Conservation (phyloP, 2,888 invertebrate genomes). For the Callosobruchus maculatus region DNA sequence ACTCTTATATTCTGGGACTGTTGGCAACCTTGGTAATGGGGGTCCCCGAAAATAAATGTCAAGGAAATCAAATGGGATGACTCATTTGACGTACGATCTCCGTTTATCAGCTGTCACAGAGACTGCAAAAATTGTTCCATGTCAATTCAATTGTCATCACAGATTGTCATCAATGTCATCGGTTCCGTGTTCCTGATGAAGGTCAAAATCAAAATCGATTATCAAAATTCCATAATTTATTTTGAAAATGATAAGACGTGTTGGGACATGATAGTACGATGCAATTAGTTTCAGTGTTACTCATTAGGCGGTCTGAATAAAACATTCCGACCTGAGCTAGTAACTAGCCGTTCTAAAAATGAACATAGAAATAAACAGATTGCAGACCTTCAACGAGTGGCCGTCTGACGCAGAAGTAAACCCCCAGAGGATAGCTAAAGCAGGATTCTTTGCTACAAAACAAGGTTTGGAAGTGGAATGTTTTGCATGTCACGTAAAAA, state of each 20-base stretch:
- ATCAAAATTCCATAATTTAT: not conserved
- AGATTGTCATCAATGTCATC: too few relatives aligned
- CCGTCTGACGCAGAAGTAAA: slow-evolving; percentile 66
- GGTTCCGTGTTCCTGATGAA: not conserved
- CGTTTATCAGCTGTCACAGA: too few relatives aligned
- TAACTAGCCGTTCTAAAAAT: slow-evolving; percentile 45
- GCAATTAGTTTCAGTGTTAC: not conserved
- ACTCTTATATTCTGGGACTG: too few relatives aligned
- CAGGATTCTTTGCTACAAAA: slow-evolving; percentile 75
- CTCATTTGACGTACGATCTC: too few relatives aligned
- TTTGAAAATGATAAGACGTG: not conserved
- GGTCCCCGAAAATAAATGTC: too few relatives aligned
- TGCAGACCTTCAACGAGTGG: slow-evolving; percentile 70
- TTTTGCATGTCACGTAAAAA: slow-evolving; percentile 68
- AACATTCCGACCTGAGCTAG: not conserved
- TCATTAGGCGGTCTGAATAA: not conserved
- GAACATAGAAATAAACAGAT: slow-evolving; percentile 69
- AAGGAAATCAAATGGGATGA: too few relatives aligned
- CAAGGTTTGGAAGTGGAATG: slow-evolving; percentile 71
- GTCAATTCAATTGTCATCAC: too few relatives aligned
- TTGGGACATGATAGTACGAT: not conserved
- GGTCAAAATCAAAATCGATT: not conserved
- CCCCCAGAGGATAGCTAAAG: slow-evolving; percentile 65
- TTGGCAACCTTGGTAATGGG: too few relatives aligned
- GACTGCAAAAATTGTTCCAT: not conserved